A percentile compares a stretch with the other conserved stretches of the same genome.
These are phyloP conservation scores for Falco naumanni DNA, from an alignment of 2,797 vertebrate species.

Conservation along the genomic window DNA sequence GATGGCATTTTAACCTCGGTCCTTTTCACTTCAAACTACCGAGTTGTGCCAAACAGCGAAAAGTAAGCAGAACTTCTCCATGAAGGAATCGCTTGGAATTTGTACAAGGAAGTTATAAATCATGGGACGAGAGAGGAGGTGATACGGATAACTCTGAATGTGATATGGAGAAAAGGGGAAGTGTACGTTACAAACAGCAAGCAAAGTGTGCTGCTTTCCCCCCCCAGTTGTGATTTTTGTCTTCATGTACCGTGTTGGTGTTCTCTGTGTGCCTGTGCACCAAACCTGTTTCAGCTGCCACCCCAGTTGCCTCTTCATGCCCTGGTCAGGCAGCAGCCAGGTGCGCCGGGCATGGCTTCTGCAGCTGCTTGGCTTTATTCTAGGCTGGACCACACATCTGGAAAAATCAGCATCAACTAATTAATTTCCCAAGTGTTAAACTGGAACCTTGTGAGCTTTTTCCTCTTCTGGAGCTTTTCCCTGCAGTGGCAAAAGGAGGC, in stretches of 20 bases:
- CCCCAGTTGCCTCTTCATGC: rapidly evolving
- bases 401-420: neutral
- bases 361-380: neutral
- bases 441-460: neutral
- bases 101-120: neutral
- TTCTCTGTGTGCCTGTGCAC: neutral
- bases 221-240: neutral
- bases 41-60: neutral
- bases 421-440: neutral
- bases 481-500: neutral
- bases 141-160: neutral
- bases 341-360: neutral
- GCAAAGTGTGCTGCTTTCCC: neutral
- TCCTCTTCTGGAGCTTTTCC: neutral
- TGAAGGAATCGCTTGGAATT: neutral
- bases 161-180: neutral
- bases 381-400: neutral
- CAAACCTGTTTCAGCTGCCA: neutral
- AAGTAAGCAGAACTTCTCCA: neutral
- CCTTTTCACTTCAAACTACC: neutral
- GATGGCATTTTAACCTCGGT: neutral
- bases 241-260: neutral
- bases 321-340: neutral
- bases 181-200: neutral
- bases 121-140: neutral